phyloP scores from a whole-genome alignment of 2,113 vertebrate species.

The Caranx melampygus region DNA sequence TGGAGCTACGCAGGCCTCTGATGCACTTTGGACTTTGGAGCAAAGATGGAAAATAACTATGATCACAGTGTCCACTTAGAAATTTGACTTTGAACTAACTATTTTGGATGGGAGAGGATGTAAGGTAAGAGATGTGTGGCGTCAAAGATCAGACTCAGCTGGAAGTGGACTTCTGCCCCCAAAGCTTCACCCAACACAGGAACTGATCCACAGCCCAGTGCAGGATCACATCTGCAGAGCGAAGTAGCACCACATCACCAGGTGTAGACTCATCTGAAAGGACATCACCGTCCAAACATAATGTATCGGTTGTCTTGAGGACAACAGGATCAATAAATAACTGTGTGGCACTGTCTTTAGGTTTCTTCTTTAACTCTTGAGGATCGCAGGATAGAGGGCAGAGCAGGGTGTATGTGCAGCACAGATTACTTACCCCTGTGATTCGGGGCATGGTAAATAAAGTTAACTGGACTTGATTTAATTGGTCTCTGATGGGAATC shows the following conservation, averaged over 20 bases:
- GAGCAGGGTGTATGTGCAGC: background rate
- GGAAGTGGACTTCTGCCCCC: no score
- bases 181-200: background rate
- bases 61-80: conserved; percentile 8
- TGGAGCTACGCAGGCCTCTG: conserved; percentile 3
- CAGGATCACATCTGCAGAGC: background rate
- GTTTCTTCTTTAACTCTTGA: background rate
- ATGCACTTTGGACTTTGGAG: background rate
- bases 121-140: background rate
- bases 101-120: background rate
- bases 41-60: conserved; percentile 15
- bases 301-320: background rate
- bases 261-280: background rate
- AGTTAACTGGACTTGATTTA: background rate
- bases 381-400: background rate
- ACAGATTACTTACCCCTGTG: background rate
- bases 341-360: no score
- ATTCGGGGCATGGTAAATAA: background rate
- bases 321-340: no score
- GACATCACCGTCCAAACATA: background rate
- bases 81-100: background rate
- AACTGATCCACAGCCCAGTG: background rate
- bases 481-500: background rate
- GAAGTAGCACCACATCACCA: no score
- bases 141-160: no score